Conservation (phyloP, 2,797 vertebrate species). For the Varecia variegata region DNA sequence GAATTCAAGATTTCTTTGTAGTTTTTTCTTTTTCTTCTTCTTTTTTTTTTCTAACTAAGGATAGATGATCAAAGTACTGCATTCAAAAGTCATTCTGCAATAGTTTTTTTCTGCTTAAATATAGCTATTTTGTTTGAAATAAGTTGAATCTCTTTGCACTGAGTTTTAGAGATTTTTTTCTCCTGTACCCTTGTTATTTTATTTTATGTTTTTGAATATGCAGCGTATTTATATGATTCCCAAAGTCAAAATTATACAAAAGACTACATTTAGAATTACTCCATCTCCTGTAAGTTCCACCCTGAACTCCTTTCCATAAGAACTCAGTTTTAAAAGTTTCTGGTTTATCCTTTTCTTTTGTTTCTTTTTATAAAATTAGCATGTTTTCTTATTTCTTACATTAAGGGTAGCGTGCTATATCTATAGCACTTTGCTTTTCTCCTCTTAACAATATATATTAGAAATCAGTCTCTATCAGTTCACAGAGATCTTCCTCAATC, state of each 20-base stretch:
- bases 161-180: neutral
- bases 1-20: neutral
- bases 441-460: neutral
- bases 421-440: neutral
- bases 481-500: neutral
- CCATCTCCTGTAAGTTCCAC: neutral
- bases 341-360: neutral
- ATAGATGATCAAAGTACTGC: neutral
- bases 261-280: neutral
- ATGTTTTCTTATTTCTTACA: neutral
- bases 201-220: neutral
- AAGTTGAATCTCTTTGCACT: neutral
- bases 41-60: neutral
- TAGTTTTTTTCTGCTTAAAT: neutral
- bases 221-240: neutral
- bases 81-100: neutral
- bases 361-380: neutral
- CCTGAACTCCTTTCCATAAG: neutral
- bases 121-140: neutral
- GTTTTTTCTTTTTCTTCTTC: no score
- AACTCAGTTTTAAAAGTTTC: constrained; percentile 23
- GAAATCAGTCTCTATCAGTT: neutral
- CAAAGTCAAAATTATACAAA: neutral
- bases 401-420: neutral
- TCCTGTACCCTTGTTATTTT: neutral